phyloP scores from a whole-genome alignment of 2,113 vertebrate genomes.

The Melospiza melodia region DNA sequence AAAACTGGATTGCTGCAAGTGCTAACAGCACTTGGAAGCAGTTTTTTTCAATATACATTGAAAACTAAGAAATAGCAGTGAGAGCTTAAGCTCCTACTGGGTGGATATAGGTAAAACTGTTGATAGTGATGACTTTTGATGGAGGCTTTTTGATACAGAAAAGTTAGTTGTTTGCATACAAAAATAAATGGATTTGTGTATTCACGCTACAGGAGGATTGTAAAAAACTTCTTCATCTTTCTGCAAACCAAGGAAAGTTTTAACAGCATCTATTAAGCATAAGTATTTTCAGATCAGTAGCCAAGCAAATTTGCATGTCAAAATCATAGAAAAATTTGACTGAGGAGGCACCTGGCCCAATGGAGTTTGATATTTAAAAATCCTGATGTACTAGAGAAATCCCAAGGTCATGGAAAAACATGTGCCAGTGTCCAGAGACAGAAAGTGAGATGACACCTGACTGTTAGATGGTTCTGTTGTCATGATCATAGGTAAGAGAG shows the following conservation, averaged over 20 bases:
- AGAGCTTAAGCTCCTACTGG: neutral
- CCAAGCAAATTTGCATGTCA: neutral
- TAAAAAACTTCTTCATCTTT: neutral
- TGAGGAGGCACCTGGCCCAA: neutral
- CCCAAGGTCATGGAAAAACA: neutral
- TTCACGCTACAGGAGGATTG: neutral
- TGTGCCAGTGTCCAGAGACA: neutral
- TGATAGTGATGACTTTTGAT: neutral
- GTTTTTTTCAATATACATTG: neutral
- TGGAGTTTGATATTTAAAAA: neutral
- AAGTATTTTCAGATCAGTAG: neutral
- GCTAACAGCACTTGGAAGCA: neutral
- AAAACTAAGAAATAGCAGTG: neutral
- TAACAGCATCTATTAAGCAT: neutral
- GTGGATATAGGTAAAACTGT: neutral
- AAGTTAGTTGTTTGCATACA: neutral
- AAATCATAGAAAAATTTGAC: neutral
- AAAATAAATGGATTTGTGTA: neutral
- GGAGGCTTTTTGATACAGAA: neutral
- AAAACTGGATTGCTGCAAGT: slow-evolving; percentile 20
- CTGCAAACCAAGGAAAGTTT: neutral
- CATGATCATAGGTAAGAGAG: neutral
- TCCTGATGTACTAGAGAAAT: neutral
- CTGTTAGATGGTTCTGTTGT: neutral
- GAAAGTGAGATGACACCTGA: neutral